Percentiles rank a stretch among this genome's conserved stretches.
Conservation (phyloP, 2,888 invertebrate species). For the Dynastes grantii region DNA sequence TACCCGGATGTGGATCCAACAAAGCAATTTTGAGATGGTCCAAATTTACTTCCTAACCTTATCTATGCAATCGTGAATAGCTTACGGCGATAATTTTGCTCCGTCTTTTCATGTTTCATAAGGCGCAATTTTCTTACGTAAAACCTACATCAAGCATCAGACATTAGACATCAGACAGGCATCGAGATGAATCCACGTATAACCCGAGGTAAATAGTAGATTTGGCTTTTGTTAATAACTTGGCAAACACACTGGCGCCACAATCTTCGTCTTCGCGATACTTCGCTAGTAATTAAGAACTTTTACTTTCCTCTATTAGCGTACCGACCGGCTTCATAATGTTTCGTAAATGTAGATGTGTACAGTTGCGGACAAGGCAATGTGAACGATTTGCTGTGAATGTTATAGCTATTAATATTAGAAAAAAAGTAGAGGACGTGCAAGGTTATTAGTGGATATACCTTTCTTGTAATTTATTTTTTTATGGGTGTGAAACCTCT, state of each 20-base stretch:
- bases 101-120: not conserved
- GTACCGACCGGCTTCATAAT: slow-evolving; percentile 12
- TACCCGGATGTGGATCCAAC: too few species aligned
- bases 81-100: slow-evolving; percentile 14
- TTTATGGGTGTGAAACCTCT: too few species aligned
- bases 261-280: slow-evolving; percentile 43
- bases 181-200: slow-evolving; percentile 24
- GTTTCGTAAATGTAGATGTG: slow-evolving; percentile 37
- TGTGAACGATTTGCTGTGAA: not conserved
- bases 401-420: not conserved
- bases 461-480: too few species aligned
- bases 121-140: slow-evolving; percentile 20
- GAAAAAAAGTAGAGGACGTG: too few species aligned
- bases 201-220: slow-evolving; percentile 38
- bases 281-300: slow-evolving; percentile 47
- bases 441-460: too few species aligned
- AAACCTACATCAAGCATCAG: slow-evolving; percentile 28
- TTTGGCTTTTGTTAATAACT: slow-evolving; percentile 40
- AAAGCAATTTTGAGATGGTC: not conserved
- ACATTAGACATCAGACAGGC: slow-evolving; percentile 13
- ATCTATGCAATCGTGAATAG: not conserved
- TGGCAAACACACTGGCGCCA: slow-evolving; percentile 52
- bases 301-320: slow-evolving; percentile 50
- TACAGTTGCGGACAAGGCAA: slow-evolving; percentile 14
- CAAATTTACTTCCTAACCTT: not conserved